Evolutionary conservation across 37 sponge, comb jelly and placozoan genomes (phyloP).

Genomic region (Aphrocallistes beatrix): DNA sequence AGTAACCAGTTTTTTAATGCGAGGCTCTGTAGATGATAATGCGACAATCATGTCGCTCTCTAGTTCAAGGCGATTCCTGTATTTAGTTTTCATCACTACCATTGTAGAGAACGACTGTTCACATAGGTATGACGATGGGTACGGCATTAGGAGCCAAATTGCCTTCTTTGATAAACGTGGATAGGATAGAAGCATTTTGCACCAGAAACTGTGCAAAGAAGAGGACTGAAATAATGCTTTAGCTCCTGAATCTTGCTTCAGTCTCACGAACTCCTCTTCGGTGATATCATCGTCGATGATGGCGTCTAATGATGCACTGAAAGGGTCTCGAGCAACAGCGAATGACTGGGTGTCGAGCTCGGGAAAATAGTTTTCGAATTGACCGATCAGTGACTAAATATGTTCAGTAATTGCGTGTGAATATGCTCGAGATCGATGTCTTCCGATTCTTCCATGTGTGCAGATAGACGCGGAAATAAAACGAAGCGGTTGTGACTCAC

Average conservation of each 20-base stretch:
- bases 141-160: slow-evolving; percentile 15
- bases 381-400: slow-evolving; percentile 13
- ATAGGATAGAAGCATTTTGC: background rate
- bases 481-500: background rate
- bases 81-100: slow-evolving; percentile 7
- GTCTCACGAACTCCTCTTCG: slow-evolving; percentile 18
- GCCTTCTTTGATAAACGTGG: background rate
- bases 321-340: background rate
- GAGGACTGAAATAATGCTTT: background rate
- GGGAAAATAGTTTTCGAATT: background rate
- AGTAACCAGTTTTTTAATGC: slow-evolving; percentile 9
- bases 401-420: background rate
- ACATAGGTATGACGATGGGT: slow-evolving; percentile 8
- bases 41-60: slow-evolving; percentile 18
- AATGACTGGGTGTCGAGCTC: slow-evolving; percentile 6
- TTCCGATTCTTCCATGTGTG: background rate
- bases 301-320: slow-evolving; percentile 6
- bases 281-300: slow-evolving; percentile 12
- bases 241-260: slow-evolving; percentile 6
- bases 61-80: slow-evolving; percentile 5
- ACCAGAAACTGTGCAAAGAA: background rate
- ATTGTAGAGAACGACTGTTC: slow-evolving; percentile 16
- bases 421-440: background rate
- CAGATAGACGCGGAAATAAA: slow-evolving; percentile 3
- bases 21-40: background rate